Percentiles rank a stretch among this genome's conserved stretches.
Evolutionary conservation across 37 sponge, comb jelly and placozoan genomes (phyloP).

Genomic region (Beroe ovata): DNA sequence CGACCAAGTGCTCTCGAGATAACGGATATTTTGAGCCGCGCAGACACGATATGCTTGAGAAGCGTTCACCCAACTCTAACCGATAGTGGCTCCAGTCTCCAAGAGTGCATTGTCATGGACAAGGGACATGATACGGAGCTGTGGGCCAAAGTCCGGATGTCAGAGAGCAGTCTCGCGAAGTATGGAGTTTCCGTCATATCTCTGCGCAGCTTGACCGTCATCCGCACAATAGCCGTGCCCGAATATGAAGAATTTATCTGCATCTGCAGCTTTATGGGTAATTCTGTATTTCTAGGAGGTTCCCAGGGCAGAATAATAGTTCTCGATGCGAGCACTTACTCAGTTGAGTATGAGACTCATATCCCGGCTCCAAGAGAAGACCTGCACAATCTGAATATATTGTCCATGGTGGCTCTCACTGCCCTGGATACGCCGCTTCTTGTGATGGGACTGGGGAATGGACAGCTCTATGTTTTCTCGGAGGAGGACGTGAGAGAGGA

Average conservation of each 20-base stretch:
- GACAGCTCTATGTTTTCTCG: constrained; percentile 3
- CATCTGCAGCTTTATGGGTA: background rate
- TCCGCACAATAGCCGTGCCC: background rate
- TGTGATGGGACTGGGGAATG: constrained; percentile 47
- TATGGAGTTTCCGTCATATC: constrained; percentile 22
- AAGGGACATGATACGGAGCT: constrained; percentile 20
- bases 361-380: background rate
- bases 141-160: background rate
- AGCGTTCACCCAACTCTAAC: background rate
- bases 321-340: constrained; percentile 5
- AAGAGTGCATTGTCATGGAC: background rate
- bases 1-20: constrained; percentile 16
- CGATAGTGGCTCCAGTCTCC: background rate
- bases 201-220: background rate
- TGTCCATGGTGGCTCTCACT: constrained; percentile 11
- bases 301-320: background rate
- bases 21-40: background rate
- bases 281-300: constrained; percentile 4
- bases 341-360: background rate
- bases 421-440: background rate
- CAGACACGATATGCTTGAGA: background rate
- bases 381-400: background rate
- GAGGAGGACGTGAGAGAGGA: background rate
- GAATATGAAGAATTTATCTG: background rate
- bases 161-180: background rate